These are phyloP conservation scores for Pithys albifrons DNA, from an alignment of 2,113 vertebrate genomes.

Conservation along the genomic window DNA sequence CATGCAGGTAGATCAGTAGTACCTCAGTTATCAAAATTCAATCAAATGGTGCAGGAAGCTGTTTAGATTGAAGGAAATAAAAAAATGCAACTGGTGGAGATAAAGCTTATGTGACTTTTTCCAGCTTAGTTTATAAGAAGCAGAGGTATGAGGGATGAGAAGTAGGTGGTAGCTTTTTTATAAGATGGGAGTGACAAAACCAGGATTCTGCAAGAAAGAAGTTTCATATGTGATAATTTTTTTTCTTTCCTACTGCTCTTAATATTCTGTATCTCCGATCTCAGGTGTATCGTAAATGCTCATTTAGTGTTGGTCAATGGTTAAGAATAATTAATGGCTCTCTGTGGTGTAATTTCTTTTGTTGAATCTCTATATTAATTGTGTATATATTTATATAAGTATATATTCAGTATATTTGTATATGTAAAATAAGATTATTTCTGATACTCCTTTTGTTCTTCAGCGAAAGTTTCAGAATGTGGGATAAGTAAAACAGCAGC, in stretches of 20 bases:
- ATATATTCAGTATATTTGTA: not conserved
- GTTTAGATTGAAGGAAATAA: not conserved
- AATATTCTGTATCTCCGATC: not conserved
- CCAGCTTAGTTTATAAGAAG: not conserved
- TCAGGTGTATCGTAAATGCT: not conserved
- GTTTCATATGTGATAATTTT: not conserved
- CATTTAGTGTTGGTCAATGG: not conserved
- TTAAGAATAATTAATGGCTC: not conserved
- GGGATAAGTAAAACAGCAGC: not conserved
- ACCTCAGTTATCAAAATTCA: not conserved
- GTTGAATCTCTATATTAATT: not conserved
- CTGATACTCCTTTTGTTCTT: not conserved
- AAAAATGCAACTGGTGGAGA: not conserved
- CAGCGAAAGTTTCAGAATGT: not conserved
- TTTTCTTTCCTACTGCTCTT: rapidly evolving
- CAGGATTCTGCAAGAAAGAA: not conserved
- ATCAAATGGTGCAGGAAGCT: not conserved
- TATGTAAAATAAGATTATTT: not conserved
- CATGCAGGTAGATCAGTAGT: not conserved
- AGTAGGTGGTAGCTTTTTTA: not conserved
- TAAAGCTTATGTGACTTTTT: not conserved
- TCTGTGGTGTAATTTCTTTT: not conserved
- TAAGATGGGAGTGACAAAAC: not conserved
- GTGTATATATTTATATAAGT: not conserved
- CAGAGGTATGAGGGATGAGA: not conserved